Evolutionary conservation across 2,113 vertebrate genomes (phyloP).

Genomic region (Apteryx owenii): DNA sequence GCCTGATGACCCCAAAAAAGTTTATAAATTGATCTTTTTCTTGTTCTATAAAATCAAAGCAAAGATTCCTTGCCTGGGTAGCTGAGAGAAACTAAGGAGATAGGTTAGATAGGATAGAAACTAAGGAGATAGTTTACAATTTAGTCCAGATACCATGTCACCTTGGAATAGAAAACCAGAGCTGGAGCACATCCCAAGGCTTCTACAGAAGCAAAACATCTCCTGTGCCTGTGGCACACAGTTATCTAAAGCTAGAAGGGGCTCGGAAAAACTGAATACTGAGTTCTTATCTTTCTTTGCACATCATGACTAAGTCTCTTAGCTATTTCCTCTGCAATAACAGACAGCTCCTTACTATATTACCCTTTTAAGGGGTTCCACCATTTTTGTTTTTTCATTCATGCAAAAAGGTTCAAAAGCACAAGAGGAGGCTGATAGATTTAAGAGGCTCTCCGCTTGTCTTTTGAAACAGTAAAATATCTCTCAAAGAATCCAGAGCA

Average conservation of each 20-base stretch:
- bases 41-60: neutral
- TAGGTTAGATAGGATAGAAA: neutral
- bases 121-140: neutral
- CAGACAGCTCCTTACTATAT: neutral
- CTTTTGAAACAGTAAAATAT: neutral
- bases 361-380: neutral
- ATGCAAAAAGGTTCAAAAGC: neutral
- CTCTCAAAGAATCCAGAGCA: neutral
- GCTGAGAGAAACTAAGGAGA: neutral
- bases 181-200: neutral
- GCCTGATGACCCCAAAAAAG: neutral
- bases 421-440: neutral
- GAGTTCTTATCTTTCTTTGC: neutral
- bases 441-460: neutral
- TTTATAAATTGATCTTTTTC: neutral
- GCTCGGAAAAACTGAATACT: neutral
- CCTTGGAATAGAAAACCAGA: neutral
- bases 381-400: neutral
- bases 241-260: neutral
- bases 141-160: neutral
- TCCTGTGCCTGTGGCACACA: neutral
- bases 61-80: neutral
- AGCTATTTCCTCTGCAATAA: neutral
- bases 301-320: neutral
- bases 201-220: neutral